Percentiles rank a stretch among this genome's conserved stretches.
These are phyloP conservation scores for Columba livia DNA, from an alignment of 2,113 vertebrate genomes.

Conservation along the genomic window DNA sequence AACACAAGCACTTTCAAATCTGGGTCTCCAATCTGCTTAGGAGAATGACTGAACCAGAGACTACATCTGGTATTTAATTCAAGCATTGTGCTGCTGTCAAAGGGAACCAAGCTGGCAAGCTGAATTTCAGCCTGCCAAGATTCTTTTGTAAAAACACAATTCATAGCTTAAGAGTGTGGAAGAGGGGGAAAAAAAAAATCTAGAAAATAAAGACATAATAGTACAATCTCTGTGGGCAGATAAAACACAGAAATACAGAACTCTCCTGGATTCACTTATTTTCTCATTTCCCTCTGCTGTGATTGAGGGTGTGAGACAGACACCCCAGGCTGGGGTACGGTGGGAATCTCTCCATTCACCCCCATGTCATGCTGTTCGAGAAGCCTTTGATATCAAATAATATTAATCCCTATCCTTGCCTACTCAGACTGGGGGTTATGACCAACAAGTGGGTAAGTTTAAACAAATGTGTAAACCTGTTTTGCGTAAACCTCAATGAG, in stretches of 20 bases:
- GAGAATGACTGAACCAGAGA: background rate
- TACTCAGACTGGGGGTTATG: background rate
- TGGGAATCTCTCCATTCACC: background rate
- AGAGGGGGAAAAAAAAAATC: background rate
- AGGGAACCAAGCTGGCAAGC: slow-evolving; percentile 10
- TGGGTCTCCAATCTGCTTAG: background rate
- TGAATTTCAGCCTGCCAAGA: slow-evolving; percentile 35
- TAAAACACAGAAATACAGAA: background rate
- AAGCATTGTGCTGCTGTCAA: slow-evolving; percentile 27
- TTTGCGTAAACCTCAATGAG: background rate
- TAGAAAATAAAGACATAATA: slow-evolving; percentile 3
- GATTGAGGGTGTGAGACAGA: background rate
- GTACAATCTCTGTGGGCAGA: background rate
- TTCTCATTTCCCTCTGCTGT: background rate
- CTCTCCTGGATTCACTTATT: background rate
- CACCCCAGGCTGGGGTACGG: background rate
- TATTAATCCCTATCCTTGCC: background rate
- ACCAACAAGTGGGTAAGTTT: background rate
- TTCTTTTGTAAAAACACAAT: slow-evolving; percentile 25
- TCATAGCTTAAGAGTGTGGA: background rate
- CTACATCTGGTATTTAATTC: slow-evolving; percentile 33
- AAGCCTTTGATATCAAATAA: background rate
- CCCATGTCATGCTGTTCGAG: background rate
- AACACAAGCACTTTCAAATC: background rate
- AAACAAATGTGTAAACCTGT: background rate